phyloP scores from a whole-genome alignment of 2,888 invertebrate species.

The Carterocephalus palaemon region DNA sequence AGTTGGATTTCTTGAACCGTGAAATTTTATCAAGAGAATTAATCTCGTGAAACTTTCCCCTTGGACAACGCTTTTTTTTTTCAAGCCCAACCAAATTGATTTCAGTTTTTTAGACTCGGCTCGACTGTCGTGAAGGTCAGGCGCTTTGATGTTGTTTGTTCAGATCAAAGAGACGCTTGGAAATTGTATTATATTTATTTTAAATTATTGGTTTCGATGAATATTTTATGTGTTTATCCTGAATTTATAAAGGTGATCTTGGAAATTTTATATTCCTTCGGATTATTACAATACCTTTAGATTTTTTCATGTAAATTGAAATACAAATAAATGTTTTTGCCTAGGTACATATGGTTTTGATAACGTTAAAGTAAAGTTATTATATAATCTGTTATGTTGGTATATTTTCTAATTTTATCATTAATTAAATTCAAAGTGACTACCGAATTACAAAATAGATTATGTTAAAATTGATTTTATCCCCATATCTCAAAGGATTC shows the following conservation, averaged over 20 bases:
- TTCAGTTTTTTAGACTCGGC: conserved; percentile 40
- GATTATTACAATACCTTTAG: too few relatives aligned
- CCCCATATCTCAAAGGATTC: too few relatives aligned
- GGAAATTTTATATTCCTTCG: too few relatives aligned
- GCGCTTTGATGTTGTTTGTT: conserved; percentile 23
- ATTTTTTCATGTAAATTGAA: too few relatives aligned
- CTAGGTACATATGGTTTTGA: too few relatives aligned
- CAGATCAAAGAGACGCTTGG: conserved; percentile 13
- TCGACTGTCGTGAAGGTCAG: conserved; percentile 23
- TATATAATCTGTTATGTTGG: too few relatives aligned
- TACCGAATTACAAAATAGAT: too few relatives aligned
- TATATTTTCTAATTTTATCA: too few relatives aligned
- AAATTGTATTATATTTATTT: conserved; percentile 1
- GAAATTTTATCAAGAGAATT: conserved; percentile 79
- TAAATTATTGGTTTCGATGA: conserved; percentile 16
- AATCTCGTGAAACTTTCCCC: conserved; percentile 74
- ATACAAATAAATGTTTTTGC: too few relatives aligned
- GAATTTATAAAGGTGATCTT: conserved; percentile 6
- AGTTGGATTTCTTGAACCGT: conserved; percentile 78
- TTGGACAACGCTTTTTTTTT: conserved; percentile 62
- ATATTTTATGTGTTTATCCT: conserved; percentile 10
- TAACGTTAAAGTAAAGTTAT: too few relatives aligned
- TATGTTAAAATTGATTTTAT: too few relatives aligned
- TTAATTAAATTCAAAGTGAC: too few relatives aligned
- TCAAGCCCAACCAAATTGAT: conserved; percentile 64